Evolutionary conservation across 2,797 vertebrate species (phyloP).

Genomic region (Chaenodraco wilsoni): DNA sequence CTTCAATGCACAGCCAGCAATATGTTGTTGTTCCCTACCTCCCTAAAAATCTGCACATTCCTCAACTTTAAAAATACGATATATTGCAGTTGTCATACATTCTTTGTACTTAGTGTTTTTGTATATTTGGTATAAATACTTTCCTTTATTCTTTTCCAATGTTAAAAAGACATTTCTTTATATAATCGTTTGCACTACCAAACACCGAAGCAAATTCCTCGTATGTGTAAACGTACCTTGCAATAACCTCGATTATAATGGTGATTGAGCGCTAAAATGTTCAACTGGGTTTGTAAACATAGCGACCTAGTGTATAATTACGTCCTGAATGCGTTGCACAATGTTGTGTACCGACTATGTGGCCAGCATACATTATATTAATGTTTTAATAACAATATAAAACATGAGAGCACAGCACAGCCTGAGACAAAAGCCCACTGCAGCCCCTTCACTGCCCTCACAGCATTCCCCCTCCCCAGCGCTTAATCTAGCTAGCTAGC

Average conservation of each 20-base stretch:
- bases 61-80: too few relatives aligned
- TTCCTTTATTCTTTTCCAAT: too few relatives aligned
- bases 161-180: too few relatives aligned
- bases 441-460: slow-evolving; percentile 74
- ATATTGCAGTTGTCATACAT: too few relatives aligned
- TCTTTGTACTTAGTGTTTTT: too few relatives aligned
- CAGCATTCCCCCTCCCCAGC: slow-evolving; percentile 71
- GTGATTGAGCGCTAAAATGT: slow-evolving; percentile 54
- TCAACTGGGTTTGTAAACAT: slow-evolving; percentile 56
- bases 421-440: slow-evolving; percentile 85
- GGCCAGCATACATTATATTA: neutral
- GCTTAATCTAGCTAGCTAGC: slow-evolving; percentile 68
- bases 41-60: too few relatives aligned
- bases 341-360: neutral
- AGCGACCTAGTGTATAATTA: neutral
- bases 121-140: too few relatives aligned
- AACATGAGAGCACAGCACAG: slow-evolving; percentile 49
- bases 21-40: slow-evolving; percentile 14
- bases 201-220: too few relatives aligned
- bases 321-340: neutral
- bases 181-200: too few relatives aligned
- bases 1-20: slow-evolving; percentile 39
- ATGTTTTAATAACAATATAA: slow-evolving; percentile 40
- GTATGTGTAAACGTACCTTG: too few relatives aligned
- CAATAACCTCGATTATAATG: too few relatives aligned